Evolutionary conservation across 2,113 vertebrate species (phyloP).

Genomic region (Aegotheles bennettii): DNA sequence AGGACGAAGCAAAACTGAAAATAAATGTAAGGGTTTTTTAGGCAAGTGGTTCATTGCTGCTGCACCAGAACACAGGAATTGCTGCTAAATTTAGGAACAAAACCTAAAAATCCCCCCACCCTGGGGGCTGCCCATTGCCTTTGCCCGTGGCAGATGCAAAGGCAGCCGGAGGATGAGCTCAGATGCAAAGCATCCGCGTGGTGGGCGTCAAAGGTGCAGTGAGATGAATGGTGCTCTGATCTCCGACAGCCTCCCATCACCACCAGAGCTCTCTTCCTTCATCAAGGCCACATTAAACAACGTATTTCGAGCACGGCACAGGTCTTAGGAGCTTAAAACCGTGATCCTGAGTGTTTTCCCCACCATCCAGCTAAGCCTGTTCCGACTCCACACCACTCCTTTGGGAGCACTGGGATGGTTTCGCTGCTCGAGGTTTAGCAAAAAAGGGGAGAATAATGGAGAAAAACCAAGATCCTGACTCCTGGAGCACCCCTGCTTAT

Average conservation of each 20-base stretch:
- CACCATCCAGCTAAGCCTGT: rapidly evolving
- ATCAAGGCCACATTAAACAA: not conserved
- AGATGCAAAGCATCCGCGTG: rapidly evolving
- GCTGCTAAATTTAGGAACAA: not conserved
- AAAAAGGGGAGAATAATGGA: not conserved
- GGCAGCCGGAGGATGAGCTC: not conserved
- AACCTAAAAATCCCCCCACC: not conserved
- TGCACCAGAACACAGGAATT: not conserved
- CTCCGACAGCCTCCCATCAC: not conserved
- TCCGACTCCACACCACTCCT: rapidly evolving
- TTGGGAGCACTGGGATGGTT: not conserved
- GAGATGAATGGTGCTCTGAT: rapidly evolving
- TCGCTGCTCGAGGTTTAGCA: not conserved
- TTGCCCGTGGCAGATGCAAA: not conserved
- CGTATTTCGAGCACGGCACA: rapidly evolving
- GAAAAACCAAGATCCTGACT: not conserved
- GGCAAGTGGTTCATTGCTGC: not conserved
- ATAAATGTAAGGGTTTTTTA: not conserved
- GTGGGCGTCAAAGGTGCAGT: not conserved
- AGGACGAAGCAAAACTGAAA: not conserved
- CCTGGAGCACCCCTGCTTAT: not conserved
- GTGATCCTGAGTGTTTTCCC: rapidly evolving
- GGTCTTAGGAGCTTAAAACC: not conserved
- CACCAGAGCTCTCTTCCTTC: not conserved
- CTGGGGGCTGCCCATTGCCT: not conserved